Percentiles rank a stretch among this genome's conserved stretches.
These are phyloP conservation scores for Hypselothyrea guttata DNA, from an alignment of 2,888 invertebrate species.

Conservation along the genomic window DNA sequence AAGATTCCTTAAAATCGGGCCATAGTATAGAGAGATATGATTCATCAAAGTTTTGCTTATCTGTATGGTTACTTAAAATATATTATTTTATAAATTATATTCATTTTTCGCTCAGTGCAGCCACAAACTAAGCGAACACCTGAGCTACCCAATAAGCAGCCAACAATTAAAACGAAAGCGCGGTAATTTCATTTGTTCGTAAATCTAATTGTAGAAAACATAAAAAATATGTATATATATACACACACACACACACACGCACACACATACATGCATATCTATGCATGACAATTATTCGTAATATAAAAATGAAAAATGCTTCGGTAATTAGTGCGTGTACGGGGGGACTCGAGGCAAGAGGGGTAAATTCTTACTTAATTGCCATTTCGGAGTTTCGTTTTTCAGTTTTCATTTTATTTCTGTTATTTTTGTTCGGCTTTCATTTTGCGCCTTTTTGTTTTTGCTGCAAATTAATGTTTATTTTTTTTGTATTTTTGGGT, in stretches of 20 bases:
- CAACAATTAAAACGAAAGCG: constrained; percentile 78
- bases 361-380: constrained; percentile 51
- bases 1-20: too few species aligned
- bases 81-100: background rate
- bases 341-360: constrained; percentile 8
- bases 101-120: background rate
- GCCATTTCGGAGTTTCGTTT: constrained; percentile 17
- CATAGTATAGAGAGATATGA: too few species aligned
- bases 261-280: background rate
- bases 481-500: too few species aligned
- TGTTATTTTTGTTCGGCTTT: constrained; percentile 41
- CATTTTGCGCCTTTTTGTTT: constrained; percentile 56
- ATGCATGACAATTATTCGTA: constrained; percentile 34
- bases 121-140: constrained; percentile 7
- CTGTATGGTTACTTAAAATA: too few species aligned
- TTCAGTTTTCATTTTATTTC: constrained; percentile 26
- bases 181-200: constrained; percentile 74
- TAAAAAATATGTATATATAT: constrained; percentile 17
- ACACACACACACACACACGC: constrained; percentile 2
- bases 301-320: constrained; percentile 59
- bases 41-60: too few species aligned
- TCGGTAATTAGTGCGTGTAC: constrained; percentile 74
- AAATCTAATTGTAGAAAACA: constrained; percentile 74
- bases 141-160: constrained; percentile 53
- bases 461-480: constrained; percentile 55